Base-by-base conservation (phyloP, 2,888 invertebrate genomes). In the Nemotelus nigrinus region DNA sequence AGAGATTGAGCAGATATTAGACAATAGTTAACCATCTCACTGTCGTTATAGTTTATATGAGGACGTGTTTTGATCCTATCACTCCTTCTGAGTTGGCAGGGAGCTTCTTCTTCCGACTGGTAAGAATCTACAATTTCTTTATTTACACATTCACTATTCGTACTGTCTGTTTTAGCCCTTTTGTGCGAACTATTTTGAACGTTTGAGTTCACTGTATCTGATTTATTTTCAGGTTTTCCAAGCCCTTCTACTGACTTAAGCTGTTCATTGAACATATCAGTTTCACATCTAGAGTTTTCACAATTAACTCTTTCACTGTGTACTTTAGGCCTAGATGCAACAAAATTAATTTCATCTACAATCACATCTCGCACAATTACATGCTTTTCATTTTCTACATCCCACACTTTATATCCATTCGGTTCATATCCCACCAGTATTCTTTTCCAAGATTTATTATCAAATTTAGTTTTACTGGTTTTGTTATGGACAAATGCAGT, bases 361-460 rank as follows among this genome's bases (percentile, higher is more conserved):
- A 85, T 82, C 45, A 84, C 83, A 78, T 86, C 85, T 77, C 85
- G 82, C n/a, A 81, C 84, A 70, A 81, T 79, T 39, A 82, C 68
- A 82, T 80, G 83, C 75, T 82, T 83, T 72, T 81, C 80, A 72
- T 55, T 80, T 81, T 83, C 81, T 41, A 81, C 76, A 75, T 85
- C 81, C 80, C 81, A 84, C 53, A 85, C 80, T 81, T 83, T 83
- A 81, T 85, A 85, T 3, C 84, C 84, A 63, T 63, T 63, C 25
- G 63, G 41, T 63, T 63, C 83, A 81, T 83, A 85, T 5, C 83
- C 84, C 43, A 83, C 81, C 43, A 85, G 81, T 81, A 83, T 83
- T 41, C 82, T 82, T 82, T 85, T 85, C 77, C 76, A 81, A 44
- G 84, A 85, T 80, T 84, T 85, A 60, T 82, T 79, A 80, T 85